These are phyloP conservation scores for Priocnemis perturbator DNA, from an alignment of 2,888 invertebrate genomes.

Conservation along the genomic window DNA sequence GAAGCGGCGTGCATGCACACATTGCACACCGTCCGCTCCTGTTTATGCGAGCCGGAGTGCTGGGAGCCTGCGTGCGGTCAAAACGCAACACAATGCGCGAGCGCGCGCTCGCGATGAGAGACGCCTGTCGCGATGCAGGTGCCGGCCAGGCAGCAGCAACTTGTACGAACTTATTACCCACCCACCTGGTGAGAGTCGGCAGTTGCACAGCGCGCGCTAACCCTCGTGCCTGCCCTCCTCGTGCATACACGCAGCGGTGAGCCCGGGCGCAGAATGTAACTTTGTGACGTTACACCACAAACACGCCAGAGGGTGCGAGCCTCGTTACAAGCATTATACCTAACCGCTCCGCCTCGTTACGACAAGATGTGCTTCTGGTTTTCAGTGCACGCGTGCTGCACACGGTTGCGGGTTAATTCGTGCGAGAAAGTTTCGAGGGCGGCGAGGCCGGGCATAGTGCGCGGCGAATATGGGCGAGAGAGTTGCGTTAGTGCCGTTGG, in stretches of 20 bases:
- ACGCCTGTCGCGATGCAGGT: conserved; percentile 42
- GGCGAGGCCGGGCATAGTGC: conserved; percentile 33
- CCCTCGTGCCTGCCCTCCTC: conserved; percentile 22
- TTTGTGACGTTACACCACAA: conserved; percentile 71
- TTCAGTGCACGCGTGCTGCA: conserved; percentile 61
- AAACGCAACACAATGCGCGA: conserved; percentile 11
- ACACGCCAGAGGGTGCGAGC: conserved; percentile 68
- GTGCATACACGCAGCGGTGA: conserved; percentile 55
- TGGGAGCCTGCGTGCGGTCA: neutral
- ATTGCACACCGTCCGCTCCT: no score
- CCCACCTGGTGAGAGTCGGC: conserved; percentile 51
- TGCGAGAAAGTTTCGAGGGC: conserved; percentile 60
- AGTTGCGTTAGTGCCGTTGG: conserved; percentile 47
- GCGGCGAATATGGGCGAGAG: conserved; percentile 19
- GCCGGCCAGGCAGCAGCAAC: conserved; percentile 39
- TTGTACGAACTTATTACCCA: conserved; percentile 63
- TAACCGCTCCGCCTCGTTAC: conserved; percentile 69
- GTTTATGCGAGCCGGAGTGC: no score
- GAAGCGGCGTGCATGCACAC: no score
- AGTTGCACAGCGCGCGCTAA: conserved; percentile 37
- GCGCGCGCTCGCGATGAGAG: conserved; percentile 31
- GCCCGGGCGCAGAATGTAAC: conserved; percentile 63
- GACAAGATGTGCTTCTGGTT: conserved; percentile 70
- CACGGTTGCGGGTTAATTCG: conserved; percentile 62
- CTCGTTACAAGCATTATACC: conserved; percentile 69